Conservation (phyloP, 2,888 invertebrate species). For the Isotomurus palustris region DNA sequence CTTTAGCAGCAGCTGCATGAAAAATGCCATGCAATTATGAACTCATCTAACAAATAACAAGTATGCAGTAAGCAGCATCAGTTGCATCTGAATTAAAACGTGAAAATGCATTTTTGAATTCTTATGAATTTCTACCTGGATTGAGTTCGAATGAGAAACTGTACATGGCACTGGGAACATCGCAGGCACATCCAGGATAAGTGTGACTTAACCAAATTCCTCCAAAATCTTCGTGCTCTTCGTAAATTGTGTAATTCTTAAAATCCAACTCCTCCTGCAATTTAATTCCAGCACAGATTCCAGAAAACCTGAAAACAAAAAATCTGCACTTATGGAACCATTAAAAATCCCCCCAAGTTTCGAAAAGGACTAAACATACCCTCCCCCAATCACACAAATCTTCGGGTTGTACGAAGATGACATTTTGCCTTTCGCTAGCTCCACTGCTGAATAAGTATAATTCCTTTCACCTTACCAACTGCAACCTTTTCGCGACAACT, state of each 20-base stretch:
- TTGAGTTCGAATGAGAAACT: constrained; percentile 35
- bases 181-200: constrained; percentile 37
- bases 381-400: constrained; percentile 29
- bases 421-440: background rate
- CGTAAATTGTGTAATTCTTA: constrained; percentile 26
- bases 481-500: no score
- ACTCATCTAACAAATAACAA: no score
- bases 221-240: constrained; percentile 31
- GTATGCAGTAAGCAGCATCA: no score
- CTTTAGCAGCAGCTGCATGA: background rate
- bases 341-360: background rate
- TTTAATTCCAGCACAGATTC: constrained; percentile 31
- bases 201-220: constrained; percentile 35
- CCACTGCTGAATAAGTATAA: no score
- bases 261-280: constrained; percentile 16
- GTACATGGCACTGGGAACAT: constrained; percentile 26
- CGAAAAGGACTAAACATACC: constrained; percentile 9
- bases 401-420: no score
- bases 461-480: no score
- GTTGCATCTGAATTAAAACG: no score
- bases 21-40: no score
- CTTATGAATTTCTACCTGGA: constrained; percentile 16
- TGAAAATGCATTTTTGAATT: background rate
- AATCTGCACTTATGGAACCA: background rate
- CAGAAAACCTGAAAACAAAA: constrained; percentile 21